Conservation (phyloP, 2,797 vertebrate species). For the Acrossocheilus wenchowensis region DNA sequence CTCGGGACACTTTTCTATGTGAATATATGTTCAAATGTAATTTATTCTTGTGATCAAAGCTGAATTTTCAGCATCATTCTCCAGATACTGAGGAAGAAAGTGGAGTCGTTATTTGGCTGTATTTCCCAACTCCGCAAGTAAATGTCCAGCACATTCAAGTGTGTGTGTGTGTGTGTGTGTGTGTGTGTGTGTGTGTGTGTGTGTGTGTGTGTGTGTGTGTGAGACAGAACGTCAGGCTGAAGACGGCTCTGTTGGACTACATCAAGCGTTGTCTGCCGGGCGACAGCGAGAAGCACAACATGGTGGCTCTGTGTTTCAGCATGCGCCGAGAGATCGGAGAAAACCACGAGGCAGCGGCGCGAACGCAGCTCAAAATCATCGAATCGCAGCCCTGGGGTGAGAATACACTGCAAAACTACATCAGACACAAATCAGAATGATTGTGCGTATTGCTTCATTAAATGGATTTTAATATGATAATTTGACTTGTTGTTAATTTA, state of each 20-base stretch:
- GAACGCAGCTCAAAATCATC: slow-evolving; percentile 90
- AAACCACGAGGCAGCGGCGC: slow-evolving; percentile 93
- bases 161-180: no score
- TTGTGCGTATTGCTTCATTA: background rate
- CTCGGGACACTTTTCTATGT: background rate
- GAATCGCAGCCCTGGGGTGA: slow-evolving; percentile 92
- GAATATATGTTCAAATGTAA: background rate
- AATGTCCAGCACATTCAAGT: background rate
- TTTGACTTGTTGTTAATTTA: background rate
- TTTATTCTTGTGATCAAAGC: background rate
- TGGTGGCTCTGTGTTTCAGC: slow-evolving; percentile 97
- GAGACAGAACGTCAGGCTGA: slow-evolving; percentile 86
- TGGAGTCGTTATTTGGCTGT: no score
- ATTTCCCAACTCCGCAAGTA: background rate
- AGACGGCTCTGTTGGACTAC: slow-evolving; percentile 93
- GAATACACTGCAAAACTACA: slow-evolving; percentile 41
- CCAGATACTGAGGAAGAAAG: no score
- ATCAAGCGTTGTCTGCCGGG: slow-evolving; percentile 92
- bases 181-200: no score
- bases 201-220: no score
- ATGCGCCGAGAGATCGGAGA: slow-evolving; percentile 95
- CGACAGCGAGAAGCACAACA: slow-evolving; percentile 98
- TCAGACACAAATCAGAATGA: background rate
- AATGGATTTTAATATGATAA: background rate
- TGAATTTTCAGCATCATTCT: no score